Percentiles rank a stretch among this genome's conserved stretches.
phyloP scores from a whole-genome alignment of 2,888 invertebrate species.

The Drosophila mimica region DNA sequence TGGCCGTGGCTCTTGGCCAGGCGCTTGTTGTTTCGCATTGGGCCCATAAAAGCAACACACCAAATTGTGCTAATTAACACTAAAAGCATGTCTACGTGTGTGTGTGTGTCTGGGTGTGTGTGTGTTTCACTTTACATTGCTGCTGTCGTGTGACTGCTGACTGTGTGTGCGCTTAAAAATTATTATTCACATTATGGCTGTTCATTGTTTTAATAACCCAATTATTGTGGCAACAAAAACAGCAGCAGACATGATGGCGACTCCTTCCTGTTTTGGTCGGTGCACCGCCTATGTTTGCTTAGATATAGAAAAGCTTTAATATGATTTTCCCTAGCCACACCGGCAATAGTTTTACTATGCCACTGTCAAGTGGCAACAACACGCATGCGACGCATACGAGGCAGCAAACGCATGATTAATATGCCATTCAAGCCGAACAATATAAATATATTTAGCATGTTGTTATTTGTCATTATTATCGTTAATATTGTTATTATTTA shows the following conservation, averaged over 20 bases:
- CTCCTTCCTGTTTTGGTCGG: neutral
- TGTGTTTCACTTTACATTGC: conserved; percentile 34
- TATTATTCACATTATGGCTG: conserved; percentile 77
- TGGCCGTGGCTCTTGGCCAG: conserved; percentile 72
- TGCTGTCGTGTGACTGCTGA: conserved; percentile 1
- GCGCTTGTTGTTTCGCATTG: conserved; percentile 68
- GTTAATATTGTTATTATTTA: conserved; percentile 38
- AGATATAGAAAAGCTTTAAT: conserved; percentile 1
- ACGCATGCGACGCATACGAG: conserved; percentile 67
- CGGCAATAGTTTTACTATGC: conserved; percentile 47
- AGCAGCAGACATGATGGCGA: neutral
- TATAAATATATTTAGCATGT: conserved; percentile 31
- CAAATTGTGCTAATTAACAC: conserved; percentile 81
- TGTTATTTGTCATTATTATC: conserved; percentile 40
- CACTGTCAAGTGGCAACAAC: conserved; percentile 63
- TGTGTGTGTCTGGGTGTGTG: conserved; percentile 41
- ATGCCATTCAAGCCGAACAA: conserved; percentile 61
- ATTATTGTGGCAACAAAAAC: conserved; percentile 57
- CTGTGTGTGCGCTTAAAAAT: conserved; percentile 64
- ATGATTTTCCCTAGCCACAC: neutral
- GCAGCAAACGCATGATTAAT: conserved; percentile 45
- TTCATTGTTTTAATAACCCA: conserved; percentile 76
- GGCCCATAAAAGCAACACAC: conserved; percentile 76
- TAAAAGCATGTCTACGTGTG: conserved; percentile 66
- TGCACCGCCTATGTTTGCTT: conserved; percentile 19